phyloP scores from a whole-genome alignment of 2,113 vertebrate species.

The Sardina pilchardus region DNA sequence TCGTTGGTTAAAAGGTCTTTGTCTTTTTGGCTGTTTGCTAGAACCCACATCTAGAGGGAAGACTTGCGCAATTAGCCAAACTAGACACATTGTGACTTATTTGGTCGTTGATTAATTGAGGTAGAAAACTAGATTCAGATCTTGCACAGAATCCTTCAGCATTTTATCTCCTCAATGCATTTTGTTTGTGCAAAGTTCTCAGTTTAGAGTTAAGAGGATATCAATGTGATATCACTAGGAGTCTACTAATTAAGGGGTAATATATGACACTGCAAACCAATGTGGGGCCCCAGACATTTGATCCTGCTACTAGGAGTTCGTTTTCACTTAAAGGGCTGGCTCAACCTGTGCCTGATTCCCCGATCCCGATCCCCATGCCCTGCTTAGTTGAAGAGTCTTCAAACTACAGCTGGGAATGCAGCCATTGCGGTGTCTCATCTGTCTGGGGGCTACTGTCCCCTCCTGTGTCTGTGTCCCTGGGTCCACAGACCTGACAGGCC shows the following conservation, averaged over 20 bases:
- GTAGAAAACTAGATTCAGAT: not conserved
- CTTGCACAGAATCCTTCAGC: not conserved
- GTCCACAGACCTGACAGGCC: not conserved
- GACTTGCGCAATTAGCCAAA: not conserved
- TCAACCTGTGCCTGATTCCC: not conserved
- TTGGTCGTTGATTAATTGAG: not conserved
- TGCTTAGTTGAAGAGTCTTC: slow-evolving; percentile 40
- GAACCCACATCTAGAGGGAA: not conserved
- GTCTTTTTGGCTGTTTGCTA: not conserved
- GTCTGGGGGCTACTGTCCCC: slow-evolving; percentile 8
- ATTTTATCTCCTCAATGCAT: not conserved
- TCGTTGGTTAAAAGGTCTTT: not conserved
- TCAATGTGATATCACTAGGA: not conserved
- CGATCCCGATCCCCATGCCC: not conserved
- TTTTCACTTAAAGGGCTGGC: not conserved
- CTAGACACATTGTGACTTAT: not conserved
- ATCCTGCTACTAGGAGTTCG: slow-evolving; percentile 32
- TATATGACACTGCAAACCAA: not conserved
- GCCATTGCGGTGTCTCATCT: not conserved
- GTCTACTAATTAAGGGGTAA: not conserved
- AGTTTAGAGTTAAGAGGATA: not conserved
- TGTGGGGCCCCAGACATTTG: not conserved
- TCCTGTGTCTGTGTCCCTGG: no score
- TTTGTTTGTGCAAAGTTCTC: not conserved
- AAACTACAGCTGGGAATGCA: slow-evolving; percentile 52